Evolutionary conservation across 2,113 vertebrate genomes (phyloP).

Genomic region (Gorsachius goisagi): DNA sequence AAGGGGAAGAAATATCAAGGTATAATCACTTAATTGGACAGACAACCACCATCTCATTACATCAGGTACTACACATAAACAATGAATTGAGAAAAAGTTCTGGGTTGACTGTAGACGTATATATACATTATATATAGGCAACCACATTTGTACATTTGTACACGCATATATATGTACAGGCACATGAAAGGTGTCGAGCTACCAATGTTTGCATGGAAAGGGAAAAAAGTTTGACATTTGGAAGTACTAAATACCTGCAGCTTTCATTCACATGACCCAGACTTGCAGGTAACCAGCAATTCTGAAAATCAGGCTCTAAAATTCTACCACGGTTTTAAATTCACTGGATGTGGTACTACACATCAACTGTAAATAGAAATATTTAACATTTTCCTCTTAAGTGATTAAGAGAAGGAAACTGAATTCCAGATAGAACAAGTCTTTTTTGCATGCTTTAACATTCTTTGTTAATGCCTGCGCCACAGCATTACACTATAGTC

Average conservation of each 20-base stretch:
- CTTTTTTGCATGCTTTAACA: not conserved
- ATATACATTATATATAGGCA: not conserved
- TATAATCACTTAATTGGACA: not conserved
- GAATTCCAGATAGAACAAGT: not conserved
- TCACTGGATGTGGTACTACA: not conserved
- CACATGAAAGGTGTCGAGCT: not conserved
- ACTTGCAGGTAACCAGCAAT: not conserved
- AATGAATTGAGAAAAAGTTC: not conserved
- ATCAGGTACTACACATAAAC: not conserved
- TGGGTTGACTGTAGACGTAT: not conserved
- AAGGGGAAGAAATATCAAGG: not conserved
- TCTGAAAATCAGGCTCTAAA: not conserved
- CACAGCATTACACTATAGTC: not conserved
- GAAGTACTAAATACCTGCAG: not conserved
- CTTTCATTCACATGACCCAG: not conserved
- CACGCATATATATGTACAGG: fast-evolving
- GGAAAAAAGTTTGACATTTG: not conserved
- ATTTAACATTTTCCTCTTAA: not conserved
- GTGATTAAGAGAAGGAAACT: not conserved
- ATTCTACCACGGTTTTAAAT: not conserved
- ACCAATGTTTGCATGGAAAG: not conserved
- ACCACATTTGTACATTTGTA: not conserved
- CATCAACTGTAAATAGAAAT: not conserved
- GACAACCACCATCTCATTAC: not conserved
- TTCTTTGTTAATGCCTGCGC: not conserved